A percentile compares a stretch with the other conserved stretches of the same genome.
phyloP scores from a whole-genome alignment of 1,140 invertebrate genomes.

The Nomia melanderi region DNA sequence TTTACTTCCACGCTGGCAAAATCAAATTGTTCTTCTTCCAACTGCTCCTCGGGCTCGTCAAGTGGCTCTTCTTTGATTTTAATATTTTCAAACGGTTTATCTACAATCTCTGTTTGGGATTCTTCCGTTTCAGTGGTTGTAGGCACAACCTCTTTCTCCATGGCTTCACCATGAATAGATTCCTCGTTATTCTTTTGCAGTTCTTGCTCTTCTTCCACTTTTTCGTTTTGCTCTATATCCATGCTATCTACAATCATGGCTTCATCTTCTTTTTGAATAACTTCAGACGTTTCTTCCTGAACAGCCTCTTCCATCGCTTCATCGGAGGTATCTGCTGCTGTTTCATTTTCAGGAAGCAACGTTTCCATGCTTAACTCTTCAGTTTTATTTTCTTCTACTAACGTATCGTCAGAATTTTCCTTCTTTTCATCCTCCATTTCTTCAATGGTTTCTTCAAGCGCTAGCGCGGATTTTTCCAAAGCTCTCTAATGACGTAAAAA shows the following conservation, averaged over 20 bases:
- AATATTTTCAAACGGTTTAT: conserved; percentile 79
- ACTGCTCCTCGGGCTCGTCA: conserved; percentile 61
- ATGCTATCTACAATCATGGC: conserved; percentile 67
- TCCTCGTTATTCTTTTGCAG: conserved; percentile 67
- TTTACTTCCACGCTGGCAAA: conserved; percentile 81
- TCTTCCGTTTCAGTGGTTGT: conserved; percentile 65
- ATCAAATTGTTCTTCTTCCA: conserved; percentile 60
- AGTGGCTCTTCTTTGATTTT: conserved; percentile 82
- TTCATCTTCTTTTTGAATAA: conserved; percentile 67
- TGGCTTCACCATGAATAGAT: conserved; percentile 18
- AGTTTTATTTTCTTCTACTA: conserved; percentile 76
- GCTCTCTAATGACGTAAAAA: conserved; percentile 60
- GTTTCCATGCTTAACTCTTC: conserved; percentile 68
- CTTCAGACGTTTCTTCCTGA: neutral
- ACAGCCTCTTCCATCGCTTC: conserved; percentile 17
- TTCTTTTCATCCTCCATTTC: conserved; percentile 72
- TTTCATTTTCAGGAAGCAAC: conserved; percentile 23
- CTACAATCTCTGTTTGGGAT: conserved; percentile 31
- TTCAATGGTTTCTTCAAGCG: conserved; percentile 65
- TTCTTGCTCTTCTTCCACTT: conserved; percentile 78
- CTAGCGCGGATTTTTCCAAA: conserved; percentile 66
- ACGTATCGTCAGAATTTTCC: conserved; percentile 65
- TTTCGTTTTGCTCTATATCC: conserved; percentile 61
- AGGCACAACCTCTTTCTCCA: conserved; percentile 32
- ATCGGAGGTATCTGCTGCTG: neutral